Base-by-base conservation (phyloP, 1,140 invertebrate genomes). In the Bombus balteatus region DNA sequence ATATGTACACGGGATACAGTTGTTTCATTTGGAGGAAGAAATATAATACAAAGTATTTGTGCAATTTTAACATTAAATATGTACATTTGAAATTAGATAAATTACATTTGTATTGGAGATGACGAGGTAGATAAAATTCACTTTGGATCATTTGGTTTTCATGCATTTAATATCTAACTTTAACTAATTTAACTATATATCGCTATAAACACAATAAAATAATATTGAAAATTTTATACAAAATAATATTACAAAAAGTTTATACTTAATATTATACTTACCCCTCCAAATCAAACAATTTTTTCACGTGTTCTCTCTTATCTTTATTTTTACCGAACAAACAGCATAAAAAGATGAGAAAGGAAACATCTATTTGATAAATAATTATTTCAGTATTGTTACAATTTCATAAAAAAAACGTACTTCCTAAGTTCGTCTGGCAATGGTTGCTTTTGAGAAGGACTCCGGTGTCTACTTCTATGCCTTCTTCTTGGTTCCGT, bases 351-450 rank as follows among this genome's bases (percentile, higher is more conserved):
- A 73, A 73, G 28, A 47, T 32, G 39, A 22, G 8, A 53, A 32
- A 53, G 4, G 34, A 34, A 25, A 10, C 53, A 34, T 32, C 47
- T 53, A 53, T 53, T 53, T 34, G 32, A 34, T 34, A 8, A 37
- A 37, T 8, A 39, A 77, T 62, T 39, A n/a, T 39, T 62, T 53
- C 6, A 78, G 3, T 41, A 41, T 32, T 59, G 32, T n/a, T 80
- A 72, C n/a, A 72, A 34, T 65, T 78, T 74, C 39, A 39, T 81
- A 22, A 39, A 87, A 68, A 34, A 80, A 83, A 91, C 93, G 87
- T 92, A 95, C 95, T 95, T 95, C 90, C 94, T 93, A 80, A 95
- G 92, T 88, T 95, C 95, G 72, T 95, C 94, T 12, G 95, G 94
- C 65, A 95, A 81, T 22, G 90, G 91, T 82, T 95, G 94, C 65